Evolutionary conservation across 1,140 invertebrate genomes (phyloP), one percentile per base, ranked within the genome.

Genomic region (Leptinotarsa texana): DNA sequence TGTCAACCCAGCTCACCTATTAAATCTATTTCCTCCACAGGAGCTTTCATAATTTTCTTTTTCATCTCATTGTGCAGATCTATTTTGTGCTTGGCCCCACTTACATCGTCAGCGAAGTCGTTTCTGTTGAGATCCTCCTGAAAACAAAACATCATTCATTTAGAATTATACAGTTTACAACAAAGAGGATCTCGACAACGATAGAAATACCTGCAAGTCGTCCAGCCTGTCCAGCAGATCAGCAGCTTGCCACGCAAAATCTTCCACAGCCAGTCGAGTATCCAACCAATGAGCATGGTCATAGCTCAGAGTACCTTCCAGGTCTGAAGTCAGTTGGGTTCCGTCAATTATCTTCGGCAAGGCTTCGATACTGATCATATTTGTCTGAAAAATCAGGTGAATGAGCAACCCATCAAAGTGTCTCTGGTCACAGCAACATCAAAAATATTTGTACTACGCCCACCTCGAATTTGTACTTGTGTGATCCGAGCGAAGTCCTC

Each of bases 401-500:
- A 42, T 62, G 2, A 67, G 2, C 33, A 42, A 42, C 33, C 6
- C 8, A 42, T 42, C 33, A 42, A 11, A 11, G 33, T 11, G 11
- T 2, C 8, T 42, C 33, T 42, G 8, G 33, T 42, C 8, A 42
- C 33, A 42, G 8, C 33, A 42, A 42, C 33, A 42, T 42, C 33
- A 42, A 42, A 42, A 42, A 42, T 42, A 42, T 42, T 11, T 42
- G 33, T 42, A 42, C 33, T 3, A 57, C n/a, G 2, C 51, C 51
- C 88, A 97, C 96, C 90, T 99, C 97, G 90, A 99, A 99, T 88
- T 97, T 98, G 88, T 98, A 99, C 89, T 99, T 99, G 85, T 97
- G 94, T 88, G 95, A 96, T 80, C 94, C 96, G 82, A 99, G 90
- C 71, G 95, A 97, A 80, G 97, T 98, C 82, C 97, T 92, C 87